Conservation (phyloP, 2,888 invertebrate genomes). For the Trichogramma dendrolimi region DNA sequence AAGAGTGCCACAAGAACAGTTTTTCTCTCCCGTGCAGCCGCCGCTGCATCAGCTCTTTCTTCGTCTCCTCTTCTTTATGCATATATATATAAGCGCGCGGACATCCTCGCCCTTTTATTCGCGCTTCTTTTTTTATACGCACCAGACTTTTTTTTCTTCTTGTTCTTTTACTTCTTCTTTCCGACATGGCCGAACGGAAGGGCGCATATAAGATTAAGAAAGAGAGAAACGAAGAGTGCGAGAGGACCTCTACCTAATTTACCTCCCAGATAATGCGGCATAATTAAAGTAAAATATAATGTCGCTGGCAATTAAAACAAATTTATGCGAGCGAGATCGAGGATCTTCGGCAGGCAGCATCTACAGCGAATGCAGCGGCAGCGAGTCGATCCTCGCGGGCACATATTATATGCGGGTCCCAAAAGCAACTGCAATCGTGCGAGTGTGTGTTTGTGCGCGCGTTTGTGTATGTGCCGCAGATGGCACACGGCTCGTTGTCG, state of each 20-base stretch:
- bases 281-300: constrained; percentile 54
- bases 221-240: constrained; percentile 24
- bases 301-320: constrained; percentile 54
- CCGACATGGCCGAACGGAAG: constrained; percentile 1
- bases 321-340: constrained; percentile 54
- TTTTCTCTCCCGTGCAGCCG: too few relatives aligned
- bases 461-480: constrained; percentile 24
- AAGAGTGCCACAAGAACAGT: too few relatives aligned
- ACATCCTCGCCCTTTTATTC: too few relatives aligned
- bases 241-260: constrained; percentile 47
- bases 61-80: too few relatives aligned
- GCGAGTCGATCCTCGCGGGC: background rate
- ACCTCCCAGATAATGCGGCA: constrained; percentile 54
- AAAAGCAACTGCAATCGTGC: constrained; percentile 27
- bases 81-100: too few relatives aligned
- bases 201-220: constrained; percentile 27
- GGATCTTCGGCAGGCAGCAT: constrained; percentile 43
- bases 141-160: too few relatives aligned
- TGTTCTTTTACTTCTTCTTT: too few relatives aligned
- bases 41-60: too few relatives aligned
- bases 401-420: too few relatives aligned
- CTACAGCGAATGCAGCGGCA: constrained; percentile 31
- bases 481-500: constrained; percentile 20
- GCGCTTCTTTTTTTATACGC: too few relatives aligned
- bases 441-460: constrained; percentile 30